A percentile compares a stretch with the other conserved stretches of the same genome.
phyloP scores from a whole-genome alignment of 2,888 invertebrate species.

The Nasonia oneida region DNA sequence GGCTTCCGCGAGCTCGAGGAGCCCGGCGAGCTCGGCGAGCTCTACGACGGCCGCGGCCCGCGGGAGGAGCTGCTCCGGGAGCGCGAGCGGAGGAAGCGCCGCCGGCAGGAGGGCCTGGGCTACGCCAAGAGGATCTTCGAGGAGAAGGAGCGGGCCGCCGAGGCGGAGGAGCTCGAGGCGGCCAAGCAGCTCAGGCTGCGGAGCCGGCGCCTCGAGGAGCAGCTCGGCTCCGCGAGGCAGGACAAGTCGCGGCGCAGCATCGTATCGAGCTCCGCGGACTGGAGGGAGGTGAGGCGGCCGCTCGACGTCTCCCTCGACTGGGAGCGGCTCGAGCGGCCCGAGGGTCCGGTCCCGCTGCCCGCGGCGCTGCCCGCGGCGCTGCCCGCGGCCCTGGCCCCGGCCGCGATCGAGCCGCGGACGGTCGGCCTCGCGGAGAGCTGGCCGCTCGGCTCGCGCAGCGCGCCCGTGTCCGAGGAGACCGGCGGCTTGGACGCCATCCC shows the following conservation, averaged over 20 bases:
- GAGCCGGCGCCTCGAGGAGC: constrained; percentile 58
- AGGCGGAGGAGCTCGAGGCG: constrained; percentile 80
- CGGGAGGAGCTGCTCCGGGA: no score
- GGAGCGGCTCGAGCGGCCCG: constrained; percentile 62
- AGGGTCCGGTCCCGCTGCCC: no score
- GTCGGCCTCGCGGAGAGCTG: constrained; percentile 76
- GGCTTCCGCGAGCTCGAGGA: constrained; percentile 84
- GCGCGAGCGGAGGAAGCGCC: constrained; percentile 79
- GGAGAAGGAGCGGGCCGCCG: constrained; percentile 86
- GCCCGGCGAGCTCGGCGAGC: constrained; percentile 79
- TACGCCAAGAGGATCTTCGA: constrained; percentile 88
- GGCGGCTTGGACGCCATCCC: constrained; percentile 83
- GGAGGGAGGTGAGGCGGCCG: constrained; percentile 84
- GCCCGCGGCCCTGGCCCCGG: constrained; percentile 79
- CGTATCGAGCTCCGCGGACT: constrained; percentile 81
- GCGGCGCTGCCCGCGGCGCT: constrained; percentile 76
- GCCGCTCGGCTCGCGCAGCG: constrained; percentile 71
- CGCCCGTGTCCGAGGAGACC: constrained; percentile 81
- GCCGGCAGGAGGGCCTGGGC: constrained; percentile 84
- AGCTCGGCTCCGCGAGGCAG: constrained; percentile 80
- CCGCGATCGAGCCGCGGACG: constrained; percentile 80
- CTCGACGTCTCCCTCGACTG: constrained; percentile 83
- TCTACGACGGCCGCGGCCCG: constrained; percentile 87
- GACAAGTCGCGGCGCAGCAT: constrained; percentile 79
- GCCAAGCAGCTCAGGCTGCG: constrained; percentile 67